Base-by-base conservation (phyloP, 2,113 vertebrate species). In the Tachycineta bicolor region DNA sequence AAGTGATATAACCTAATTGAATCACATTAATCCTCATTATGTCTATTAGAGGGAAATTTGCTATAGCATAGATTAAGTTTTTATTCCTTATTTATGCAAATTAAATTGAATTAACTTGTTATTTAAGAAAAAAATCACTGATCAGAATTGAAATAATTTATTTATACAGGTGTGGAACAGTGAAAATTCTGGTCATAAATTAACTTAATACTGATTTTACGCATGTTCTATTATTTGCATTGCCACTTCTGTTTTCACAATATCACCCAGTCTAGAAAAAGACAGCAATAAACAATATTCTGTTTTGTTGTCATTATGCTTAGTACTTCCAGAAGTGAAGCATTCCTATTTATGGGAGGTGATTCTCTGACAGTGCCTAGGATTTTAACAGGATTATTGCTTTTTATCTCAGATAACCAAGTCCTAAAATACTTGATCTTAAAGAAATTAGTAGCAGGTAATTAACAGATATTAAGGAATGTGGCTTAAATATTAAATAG, bases 21-120 rank as follows among this genome's bases (percentile, higher is more conserved):
- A 86, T 85, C n/a, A 78, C 17, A 33, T 9, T 69, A 28, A 28
- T 49, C 55, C 4, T 81, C 33, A 50, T 71, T 78, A 65, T 70
- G 88, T 82, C 80, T 4, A 78, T 95, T 95, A 89, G 31, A 76
- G 83, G 18, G 10, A 89, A 47, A 86, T 75, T 92, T 93, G 43
- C 44, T 34, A 41, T 26, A 65, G 17, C 20, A 50, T 33, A 44
- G 43, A 73, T 83, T 92, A 81, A 18, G 19, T 69, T 96, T 86
- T 63, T 33, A 37, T 87, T 70, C 31, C 24, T 76, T 37, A 47
- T 64, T 77, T 70, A 92, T 93, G 47, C 43, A 93, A 73, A 67
- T 23, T 34, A 28, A 90, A 79, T 71, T 34, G n/a, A 88, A 88
- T 86, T 20, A 7, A 26, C 8, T 71, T 69, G 17, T 8, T 62